These are phyloP conservation scores for Sturmia bella DNA, from an alignment of 2,888 invertebrate species.

Conservation along the genomic window DNA sequence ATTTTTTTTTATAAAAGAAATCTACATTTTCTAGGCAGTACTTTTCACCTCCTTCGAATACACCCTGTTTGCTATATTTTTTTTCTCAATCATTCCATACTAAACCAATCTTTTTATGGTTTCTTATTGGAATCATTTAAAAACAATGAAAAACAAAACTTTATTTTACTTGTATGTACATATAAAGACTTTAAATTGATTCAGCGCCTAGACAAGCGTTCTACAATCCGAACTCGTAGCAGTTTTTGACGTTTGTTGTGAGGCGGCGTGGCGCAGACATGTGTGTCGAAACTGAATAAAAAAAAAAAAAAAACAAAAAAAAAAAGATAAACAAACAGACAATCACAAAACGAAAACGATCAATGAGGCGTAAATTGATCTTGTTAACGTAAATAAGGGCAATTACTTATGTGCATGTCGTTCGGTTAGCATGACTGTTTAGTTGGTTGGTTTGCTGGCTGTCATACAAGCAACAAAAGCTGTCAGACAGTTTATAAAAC, in stretches of 20 bases:
- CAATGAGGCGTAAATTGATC: constrained; percentile 71
- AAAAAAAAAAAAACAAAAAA: constrained; percentile 13
- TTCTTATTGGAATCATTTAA: constrained; percentile 57
- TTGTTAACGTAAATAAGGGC: constrained; percentile 71
- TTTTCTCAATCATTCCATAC: constrained; percentile 32
- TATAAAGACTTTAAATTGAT: constrained; percentile 20
- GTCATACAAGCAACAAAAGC: constrained; percentile 28
- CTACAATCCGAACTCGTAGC: constrained; percentile 6
- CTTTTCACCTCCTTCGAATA: not conserved
- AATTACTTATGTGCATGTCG: constrained; percentile 67
- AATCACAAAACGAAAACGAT: constrained; percentile 52
- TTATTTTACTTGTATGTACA: constrained; percentile 33
- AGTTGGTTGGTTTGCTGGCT: constrained; percentile 40
- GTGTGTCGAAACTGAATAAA: constrained; percentile 41
- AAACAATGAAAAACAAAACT: constrained; percentile 14
- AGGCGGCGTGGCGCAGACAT: not conserved
- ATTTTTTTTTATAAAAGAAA: too few species aligned
- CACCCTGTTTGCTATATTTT: constrained; percentile 10
- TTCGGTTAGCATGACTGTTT: constrained; percentile 33
- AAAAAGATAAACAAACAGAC: constrained; percentile 18
- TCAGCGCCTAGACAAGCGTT: constrained; percentile 10
- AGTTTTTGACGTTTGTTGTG: not conserved
- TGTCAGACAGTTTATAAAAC: constrained; percentile 14
- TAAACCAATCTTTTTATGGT: constrained; percentile 37
- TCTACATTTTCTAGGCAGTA: not conserved